Percentiles rank a stretch among this genome's conserved stretches.
Conservation (phyloP, 2,888 invertebrate genomes). For the Lasius platythorax region DNA sequence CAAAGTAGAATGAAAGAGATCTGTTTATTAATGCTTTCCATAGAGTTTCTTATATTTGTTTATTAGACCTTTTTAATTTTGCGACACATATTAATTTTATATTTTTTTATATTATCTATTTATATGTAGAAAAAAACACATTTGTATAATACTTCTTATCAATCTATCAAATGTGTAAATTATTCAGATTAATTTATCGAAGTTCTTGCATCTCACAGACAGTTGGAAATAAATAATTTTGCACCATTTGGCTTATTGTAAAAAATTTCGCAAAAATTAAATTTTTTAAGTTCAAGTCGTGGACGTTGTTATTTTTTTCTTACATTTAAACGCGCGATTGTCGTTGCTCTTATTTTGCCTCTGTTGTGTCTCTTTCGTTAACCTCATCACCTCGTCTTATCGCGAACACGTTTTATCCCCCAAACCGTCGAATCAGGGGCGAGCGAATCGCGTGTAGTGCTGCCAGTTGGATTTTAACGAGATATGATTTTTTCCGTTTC, state of each 20-base stretch:
- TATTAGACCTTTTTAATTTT: not conserved
- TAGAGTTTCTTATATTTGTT: not conserved
- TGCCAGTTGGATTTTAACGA: slow-evolving; percentile 81
- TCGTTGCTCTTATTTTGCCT: slow-evolving; percentile 24
- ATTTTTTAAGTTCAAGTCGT: not conserved
- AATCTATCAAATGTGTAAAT: not conserved
- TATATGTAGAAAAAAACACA: not conserved
- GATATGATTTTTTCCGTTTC: slow-evolving; percentile 86
- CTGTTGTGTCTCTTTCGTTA: slow-evolving; percentile 13
- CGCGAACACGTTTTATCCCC: slow-evolving; percentile 38
- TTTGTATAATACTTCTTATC: not conserved
- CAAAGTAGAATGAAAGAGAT: not conserved
- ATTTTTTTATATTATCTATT: not conserved
- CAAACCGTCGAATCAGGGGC: slow-evolving; percentile 74
- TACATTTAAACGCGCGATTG: not conserved
- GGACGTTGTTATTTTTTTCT: not conserved
- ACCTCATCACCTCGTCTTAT: not conserved
- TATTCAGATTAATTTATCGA: not conserved
- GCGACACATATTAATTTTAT: not conserved
- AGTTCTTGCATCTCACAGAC: not conserved
- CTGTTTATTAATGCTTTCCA: not conserved
- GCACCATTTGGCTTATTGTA: not conserved
- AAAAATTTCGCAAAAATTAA: not conserved
- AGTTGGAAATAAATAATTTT: not conserved
- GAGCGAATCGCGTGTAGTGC: slow-evolving; percentile 76